Base-by-base conservation (phyloP, 2,888 invertebrate species). In the Bellardia bayeri region DNA sequence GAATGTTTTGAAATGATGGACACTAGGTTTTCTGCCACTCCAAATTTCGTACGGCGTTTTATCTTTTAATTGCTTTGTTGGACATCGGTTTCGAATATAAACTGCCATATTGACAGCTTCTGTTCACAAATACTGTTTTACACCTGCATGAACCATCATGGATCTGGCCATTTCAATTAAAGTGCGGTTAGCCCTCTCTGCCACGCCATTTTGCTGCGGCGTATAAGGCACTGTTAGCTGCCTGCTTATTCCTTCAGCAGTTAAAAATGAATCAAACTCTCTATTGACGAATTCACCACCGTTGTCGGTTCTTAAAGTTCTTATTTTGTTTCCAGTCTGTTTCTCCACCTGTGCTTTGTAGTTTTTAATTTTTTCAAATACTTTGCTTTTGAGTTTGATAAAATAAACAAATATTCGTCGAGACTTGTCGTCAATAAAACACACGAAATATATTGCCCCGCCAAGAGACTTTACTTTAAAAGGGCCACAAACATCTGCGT, bases 1-100 rank as follows among this genome's bases (percentile, higher is more conserved):
- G 87, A 90, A 88, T 0, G 79, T 88, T 75, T 51, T 86, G 1
- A 89, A 69, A 80, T 88, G 89, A 13, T 71, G 51, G 9, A 89
- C 88, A 56, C 11, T 71, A 11, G 89, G 88, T 16, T 82, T 89
- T 11, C 64, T 58, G 9, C 89, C 89, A 49, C 37, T 61, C 89
- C 90, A 89, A 7, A 42, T 9, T 42, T 42, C 42, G 9, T 42
- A 42, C 9, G 42, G 42, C 9, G 42, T 42, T 42, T 42, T 82
- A 6, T 85, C 61, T 16, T 54, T 40, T 11, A 89, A 56, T 1
- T 14, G 37, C 45, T 49, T 80, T 33, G 81, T 72, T n/a, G 81
- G 63, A 23, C 80, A 63, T 54, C 51, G 11, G 13, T 51, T 51
- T 13, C 51, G 14, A 13, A 51, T 51, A 14, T 51, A 51, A 4